Conservation (phyloP, 2,888 invertebrate genomes). For the Trichacis sp. region DNA sequence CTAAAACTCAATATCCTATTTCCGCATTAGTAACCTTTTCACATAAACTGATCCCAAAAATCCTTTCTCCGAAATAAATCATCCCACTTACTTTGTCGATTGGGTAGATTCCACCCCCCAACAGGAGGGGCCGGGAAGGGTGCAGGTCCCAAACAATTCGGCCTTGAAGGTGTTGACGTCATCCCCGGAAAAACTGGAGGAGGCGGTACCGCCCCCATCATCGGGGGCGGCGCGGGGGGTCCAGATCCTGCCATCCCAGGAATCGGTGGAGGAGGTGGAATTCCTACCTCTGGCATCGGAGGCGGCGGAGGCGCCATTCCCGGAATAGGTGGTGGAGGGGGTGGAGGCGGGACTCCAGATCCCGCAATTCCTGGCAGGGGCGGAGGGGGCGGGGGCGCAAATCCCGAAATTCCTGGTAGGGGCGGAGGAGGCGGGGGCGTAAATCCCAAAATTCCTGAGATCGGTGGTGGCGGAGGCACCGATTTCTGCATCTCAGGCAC, state of each 20-base stretch:
- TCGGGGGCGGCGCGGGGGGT: constrained; percentile 55
- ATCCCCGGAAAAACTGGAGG: background rate
- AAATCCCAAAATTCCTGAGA: constrained; percentile 2
- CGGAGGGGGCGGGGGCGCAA: constrained; percentile 20
- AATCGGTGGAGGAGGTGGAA: constrained; percentile 65
- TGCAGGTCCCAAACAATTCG: constrained; percentile 10
- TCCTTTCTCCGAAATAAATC: no score
- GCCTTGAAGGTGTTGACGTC: background rate
- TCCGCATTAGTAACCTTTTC: no score
- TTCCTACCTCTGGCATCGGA: constrained; percentile 60
- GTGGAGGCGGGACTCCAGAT: constrained; percentile 44
- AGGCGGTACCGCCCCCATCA: background rate
- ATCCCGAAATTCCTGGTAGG: background rate
- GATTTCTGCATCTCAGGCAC: constrained; percentile 5
- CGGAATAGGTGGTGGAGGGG: constrained; percentile 67
- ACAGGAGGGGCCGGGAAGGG: constrained; percentile 34
- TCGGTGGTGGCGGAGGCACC: constrained; percentile 60
- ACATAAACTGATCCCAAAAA: no score
- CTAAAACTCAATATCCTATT: no score
- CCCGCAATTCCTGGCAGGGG: constrained; percentile 7
- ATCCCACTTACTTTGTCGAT: constrained; percentile 17
- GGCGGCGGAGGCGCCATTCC: constrained; percentile 62
- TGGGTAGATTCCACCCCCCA: constrained; percentile 35
- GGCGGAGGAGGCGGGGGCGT: constrained; percentile 14
- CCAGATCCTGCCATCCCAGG: constrained; percentile 50